phyloP scores from a whole-genome alignment of 2,888 invertebrate species.

The Invenusta paracnida region DNA sequence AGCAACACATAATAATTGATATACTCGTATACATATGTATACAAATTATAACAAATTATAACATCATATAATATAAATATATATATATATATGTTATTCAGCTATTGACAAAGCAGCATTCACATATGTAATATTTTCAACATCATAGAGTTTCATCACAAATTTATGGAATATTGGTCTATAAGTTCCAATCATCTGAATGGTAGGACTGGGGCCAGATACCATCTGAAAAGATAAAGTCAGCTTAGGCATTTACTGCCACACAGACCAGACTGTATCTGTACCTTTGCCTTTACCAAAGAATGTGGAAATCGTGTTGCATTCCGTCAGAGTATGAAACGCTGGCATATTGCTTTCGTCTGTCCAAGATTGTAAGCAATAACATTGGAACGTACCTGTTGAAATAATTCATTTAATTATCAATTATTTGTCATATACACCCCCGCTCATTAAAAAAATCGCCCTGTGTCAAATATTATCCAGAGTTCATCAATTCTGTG shows the following conservation, averaged over 20 bases:
- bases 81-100: too few relatives aligned
- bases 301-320: not conserved
- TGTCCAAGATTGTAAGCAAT: not conserved
- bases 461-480: slow-evolving; percentile 41
- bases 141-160: not conserved
- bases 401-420: not conserved
- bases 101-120: too few relatives aligned
- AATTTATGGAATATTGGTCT: not conserved
- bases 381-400: slow-evolving; percentile 35
- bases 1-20: too few relatives aligned
- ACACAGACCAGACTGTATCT: not conserved
- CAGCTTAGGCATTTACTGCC: not conserved
- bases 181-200: too few relatives aligned
- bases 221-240: not conserved
- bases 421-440: not conserved
- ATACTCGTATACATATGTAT: too few relatives aligned
- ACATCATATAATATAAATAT: too few relatives aligned
- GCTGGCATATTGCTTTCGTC: not conserved
- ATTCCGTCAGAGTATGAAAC: not conserved
- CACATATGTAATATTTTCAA: slow-evolving; percentile 31
- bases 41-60: too few relatives aligned
- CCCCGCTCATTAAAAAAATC: slow-evolving; percentile 32
- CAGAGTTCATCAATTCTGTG: slow-evolving; percentile 42
- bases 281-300: not conserved
- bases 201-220: too few relatives aligned